Evolutionary conservation across 2,113 vertebrate genomes (phyloP).

Genomic region (Hippocampus abdominalis): DNA sequence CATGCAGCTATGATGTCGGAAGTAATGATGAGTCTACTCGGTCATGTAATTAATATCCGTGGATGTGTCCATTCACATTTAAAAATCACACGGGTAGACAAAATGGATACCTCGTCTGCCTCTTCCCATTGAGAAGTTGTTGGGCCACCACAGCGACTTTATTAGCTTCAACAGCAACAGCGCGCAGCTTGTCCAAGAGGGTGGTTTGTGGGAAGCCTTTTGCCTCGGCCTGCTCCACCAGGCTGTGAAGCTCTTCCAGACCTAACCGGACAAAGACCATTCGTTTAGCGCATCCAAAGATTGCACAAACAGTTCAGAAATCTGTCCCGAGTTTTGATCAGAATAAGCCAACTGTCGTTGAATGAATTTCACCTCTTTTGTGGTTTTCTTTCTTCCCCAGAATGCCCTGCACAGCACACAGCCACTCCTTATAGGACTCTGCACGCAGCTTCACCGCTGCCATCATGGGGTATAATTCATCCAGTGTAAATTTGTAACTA

Average conservation of each 20-base stretch:
- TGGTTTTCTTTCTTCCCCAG: conserved; percentile 82
- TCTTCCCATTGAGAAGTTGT: conserved; percentile 91
- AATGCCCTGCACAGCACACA: conserved; percentile 79
- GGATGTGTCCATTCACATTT: neutral
- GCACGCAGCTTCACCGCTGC: conserved; percentile 80
- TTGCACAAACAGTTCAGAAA: neutral
- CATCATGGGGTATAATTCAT: conserved; percentile 83
- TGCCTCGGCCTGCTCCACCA: conserved; percentile 87
- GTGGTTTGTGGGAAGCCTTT: conserved; percentile 83
- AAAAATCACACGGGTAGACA: neutral
- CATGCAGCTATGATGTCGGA: too few species aligned
- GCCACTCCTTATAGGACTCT: conserved; percentile 87
- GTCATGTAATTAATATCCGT: neutral
- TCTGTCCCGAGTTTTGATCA: neutral
- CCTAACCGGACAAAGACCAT: conserved; percentile 63
- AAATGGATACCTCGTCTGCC: conserved; percentile 84
- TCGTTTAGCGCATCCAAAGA: neutral
- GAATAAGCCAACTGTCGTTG: neutral
- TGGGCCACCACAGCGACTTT: conserved; percentile 90
- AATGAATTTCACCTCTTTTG: conserved; percentile 77
- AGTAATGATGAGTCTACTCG: neutral
- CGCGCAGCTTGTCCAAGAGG: conserved; percentile 79
- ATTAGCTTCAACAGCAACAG: conserved; percentile 83
- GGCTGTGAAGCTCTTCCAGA: conserved; percentile 81
- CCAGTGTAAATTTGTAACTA: conserved; percentile 88